Conservation (phyloP, 2,888 invertebrate species). For the Orchesellides sinensis region DNA sequence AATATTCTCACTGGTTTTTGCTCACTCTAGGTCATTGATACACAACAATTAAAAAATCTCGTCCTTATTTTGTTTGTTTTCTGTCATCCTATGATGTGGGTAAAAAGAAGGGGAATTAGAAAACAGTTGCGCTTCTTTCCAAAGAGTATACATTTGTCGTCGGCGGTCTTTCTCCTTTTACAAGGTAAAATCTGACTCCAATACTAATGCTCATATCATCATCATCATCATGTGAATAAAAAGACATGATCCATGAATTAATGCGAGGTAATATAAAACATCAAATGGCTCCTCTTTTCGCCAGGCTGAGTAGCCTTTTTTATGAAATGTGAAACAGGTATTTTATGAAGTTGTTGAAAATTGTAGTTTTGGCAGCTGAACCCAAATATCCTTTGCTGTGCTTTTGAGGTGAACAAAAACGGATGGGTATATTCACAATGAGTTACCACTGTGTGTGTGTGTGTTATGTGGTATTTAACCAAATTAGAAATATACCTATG, state of each 20-base stretch:
- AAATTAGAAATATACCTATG: neutral
- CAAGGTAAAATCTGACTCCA: slow-evolving; percentile 26
- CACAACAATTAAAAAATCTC: neutral
- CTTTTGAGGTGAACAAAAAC: neutral
- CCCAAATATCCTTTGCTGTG: neutral
- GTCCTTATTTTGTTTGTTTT: too few relatives aligned
- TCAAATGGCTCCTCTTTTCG: too few relatives aligned
- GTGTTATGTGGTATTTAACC: neutral
- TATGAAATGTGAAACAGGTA: slow-evolving; percentile 45
- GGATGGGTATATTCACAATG: neutral
- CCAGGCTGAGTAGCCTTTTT: neutral
- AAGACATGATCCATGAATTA: neutral
- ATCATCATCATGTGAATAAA: neutral
- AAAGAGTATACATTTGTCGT: too few relatives aligned
- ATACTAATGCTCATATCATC: neutral
- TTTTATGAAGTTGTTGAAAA: slow-evolving; percentile 51
- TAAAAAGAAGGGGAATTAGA: too few relatives aligned
- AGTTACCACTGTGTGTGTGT: neutral
- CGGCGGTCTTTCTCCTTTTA: slow-evolving; percentile 4
- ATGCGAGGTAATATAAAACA: too few relatives aligned
- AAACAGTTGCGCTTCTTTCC: too few relatives aligned
- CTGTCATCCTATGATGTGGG: too few relatives aligned
- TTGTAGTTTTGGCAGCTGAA: slow-evolving; percentile 40
- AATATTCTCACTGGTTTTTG: neutral
- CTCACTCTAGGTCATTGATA: too few relatives aligned